Conservation (phyloP, 1,140 invertebrate genomes). For the Macrocentrus cingulum region DNA sequence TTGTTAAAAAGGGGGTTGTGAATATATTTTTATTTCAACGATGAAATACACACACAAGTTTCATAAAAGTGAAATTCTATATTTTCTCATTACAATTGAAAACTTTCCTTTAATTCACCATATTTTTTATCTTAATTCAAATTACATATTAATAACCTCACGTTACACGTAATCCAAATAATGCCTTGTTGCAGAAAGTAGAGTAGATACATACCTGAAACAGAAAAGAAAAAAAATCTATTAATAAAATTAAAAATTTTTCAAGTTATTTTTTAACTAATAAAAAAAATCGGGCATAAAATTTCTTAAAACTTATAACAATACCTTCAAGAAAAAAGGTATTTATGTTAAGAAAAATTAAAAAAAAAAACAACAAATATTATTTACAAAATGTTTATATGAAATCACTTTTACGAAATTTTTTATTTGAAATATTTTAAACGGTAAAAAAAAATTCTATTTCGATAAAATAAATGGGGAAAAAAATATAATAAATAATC, state of each 20-base stretch:
- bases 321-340: too few species aligned
- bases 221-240: constrained; percentile 13
- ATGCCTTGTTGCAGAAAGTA: background rate
- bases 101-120: background rate
- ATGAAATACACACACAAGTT: background rate
- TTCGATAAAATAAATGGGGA: too few species aligned
- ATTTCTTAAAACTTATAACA: too few species aligned
- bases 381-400: too few species aligned
- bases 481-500: too few species aligned
- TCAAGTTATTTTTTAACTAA: background rate
- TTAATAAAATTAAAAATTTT: background rate
- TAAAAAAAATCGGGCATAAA: background rate
- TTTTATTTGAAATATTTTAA: too few species aligned
- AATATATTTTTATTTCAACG: background rate
- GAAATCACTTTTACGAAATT: too few species aligned
- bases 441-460: too few species aligned
- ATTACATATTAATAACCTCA: constrained; percentile 10
- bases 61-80: background rate
- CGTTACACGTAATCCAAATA: background rate
- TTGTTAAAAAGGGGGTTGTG: too few species aligned
- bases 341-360: too few species aligned
- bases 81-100: background rate
- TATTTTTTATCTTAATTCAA: constrained; percentile 15
- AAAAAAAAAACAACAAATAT: too few species aligned
- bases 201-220: constrained; percentile 21